Evolutionary conservation across 2,888 invertebrate genomes (phyloP).

Genomic region (Drosophila imparisetae): DNA sequence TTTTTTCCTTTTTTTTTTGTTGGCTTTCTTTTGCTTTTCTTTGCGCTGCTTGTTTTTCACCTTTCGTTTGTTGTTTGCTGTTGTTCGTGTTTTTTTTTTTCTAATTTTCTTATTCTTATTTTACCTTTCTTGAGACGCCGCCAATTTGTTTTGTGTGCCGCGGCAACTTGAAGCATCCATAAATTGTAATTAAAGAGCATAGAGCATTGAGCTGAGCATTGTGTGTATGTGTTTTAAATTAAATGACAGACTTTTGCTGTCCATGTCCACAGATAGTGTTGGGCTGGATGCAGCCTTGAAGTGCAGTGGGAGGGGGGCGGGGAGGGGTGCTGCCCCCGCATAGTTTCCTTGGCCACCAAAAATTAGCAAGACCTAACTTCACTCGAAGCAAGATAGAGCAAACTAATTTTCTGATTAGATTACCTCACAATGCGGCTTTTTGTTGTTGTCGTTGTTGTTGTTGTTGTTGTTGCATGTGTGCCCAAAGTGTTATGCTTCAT

Average conservation of each 20-base stretch:
- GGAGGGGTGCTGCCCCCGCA: slow-evolving; percentile 1
- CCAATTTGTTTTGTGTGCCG: slow-evolving; percentile 59
- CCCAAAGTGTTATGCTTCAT: neutral
- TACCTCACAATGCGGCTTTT: slow-evolving; percentile 54
- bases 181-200: slow-evolving; percentile 73
- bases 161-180: slow-evolving; percentile 66
- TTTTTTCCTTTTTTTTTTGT: slow-evolving; percentile 17
- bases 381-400: slow-evolving; percentile 62
- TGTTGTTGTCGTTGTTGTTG: no score
- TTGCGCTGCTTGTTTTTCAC: slow-evolving; percentile 21
- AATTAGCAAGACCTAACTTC: slow-evolving; percentile 50
- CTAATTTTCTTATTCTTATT: slow-evolving; percentile 33
- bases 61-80: slow-evolving; percentile 13
- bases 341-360: slow-evolving; percentile 54
- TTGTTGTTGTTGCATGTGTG: neutral
- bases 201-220: slow-evolving; percentile 29
- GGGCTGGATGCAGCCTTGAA: neutral
- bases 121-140: slow-evolving; percentile 52
- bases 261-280: neutral
- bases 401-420: slow-evolving; percentile 73
- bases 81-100: neutral
- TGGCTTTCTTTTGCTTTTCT: slow-evolving; percentile 9
- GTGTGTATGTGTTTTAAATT: neutral
- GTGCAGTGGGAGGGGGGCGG: neutral
- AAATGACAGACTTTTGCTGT: neutral